Conservation (phyloP, 2,888 invertebrate species). For the Coelopa pilipes region DNA sequence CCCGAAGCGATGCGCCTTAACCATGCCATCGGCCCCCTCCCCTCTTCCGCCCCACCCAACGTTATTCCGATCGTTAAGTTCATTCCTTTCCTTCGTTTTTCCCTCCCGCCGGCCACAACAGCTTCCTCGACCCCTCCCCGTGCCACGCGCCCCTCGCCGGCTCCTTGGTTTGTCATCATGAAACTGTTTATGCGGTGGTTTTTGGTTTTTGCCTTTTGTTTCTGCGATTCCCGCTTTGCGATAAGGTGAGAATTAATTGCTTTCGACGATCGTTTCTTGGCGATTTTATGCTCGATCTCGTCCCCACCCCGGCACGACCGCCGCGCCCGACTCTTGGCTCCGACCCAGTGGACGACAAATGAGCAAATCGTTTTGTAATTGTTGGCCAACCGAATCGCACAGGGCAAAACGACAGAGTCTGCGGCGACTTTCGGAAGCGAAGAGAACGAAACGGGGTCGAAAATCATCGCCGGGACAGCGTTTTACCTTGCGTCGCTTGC, state of each 20-base stretch:
- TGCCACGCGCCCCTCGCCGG: neutral
- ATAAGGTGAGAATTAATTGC: conserved; percentile 26
- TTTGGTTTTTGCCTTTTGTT: neutral
- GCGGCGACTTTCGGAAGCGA: too few species aligned
- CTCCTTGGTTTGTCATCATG: neutral
- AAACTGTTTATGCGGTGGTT: neutral
- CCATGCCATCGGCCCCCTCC: neutral
- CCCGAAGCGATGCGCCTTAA: too few species aligned
- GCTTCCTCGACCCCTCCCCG: too few species aligned
- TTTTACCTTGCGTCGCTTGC: conserved; percentile 44
- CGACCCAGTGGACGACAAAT: neutral
- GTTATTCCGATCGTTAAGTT: too few species aligned
- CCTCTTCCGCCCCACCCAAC: neutral
- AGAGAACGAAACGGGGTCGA: too few species aligned
- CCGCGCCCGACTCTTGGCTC: neutral
- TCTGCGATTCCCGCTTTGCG: neutral
- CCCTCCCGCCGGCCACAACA: too few species aligned
- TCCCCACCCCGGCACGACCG: neutral
- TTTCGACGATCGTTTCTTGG: conserved; percentile 16
- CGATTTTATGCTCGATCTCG: neutral
- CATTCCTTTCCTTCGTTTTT: neutral
- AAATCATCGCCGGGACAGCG: too few species aligned
- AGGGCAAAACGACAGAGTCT: too few species aligned
- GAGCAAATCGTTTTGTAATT: neutral
- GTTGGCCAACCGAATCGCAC: too few species aligned